These are phyloP conservation scores for Ictidomys tridecemlineatus DNA, from an alignment of 2,113 vertebrate genomes.

Conservation along the genomic window DNA sequence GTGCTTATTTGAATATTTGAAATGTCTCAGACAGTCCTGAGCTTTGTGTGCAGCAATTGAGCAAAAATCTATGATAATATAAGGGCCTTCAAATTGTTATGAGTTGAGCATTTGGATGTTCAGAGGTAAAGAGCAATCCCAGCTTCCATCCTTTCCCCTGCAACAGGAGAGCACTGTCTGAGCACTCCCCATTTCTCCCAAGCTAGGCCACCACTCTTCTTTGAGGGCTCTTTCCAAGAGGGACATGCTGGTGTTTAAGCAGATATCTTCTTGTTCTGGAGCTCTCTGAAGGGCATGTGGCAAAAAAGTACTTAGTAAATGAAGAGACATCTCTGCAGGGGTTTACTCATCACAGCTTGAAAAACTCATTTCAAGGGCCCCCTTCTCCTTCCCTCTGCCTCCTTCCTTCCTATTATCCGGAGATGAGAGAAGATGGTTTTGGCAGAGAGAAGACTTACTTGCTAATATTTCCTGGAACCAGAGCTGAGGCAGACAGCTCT, in stretches of 20 bases:
- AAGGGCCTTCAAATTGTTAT: conserved; percentile 54
- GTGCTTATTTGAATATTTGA: not conserved
- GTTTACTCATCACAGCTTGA: conserved; percentile 56
- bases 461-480: conserved; percentile 55
- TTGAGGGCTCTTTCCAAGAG: not conserved
- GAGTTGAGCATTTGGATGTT: conserved; percentile 16
- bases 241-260: conserved; percentile 34
- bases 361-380: not conserved
- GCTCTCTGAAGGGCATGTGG: conserved; percentile 61
- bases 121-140: not conserved
- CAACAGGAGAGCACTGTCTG: not conserved
- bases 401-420: not conserved
- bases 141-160: not conserved
- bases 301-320: conserved; percentile 55
- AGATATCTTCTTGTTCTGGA: conserved; percentile 62
- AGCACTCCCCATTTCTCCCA: not conserved
- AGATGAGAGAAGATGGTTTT: not conserved
- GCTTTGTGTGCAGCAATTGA: not conserved
- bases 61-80: conserved; percentile 27
- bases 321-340: conserved; percentile 29
- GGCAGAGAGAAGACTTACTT: not conserved
- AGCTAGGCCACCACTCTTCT: not conserved
- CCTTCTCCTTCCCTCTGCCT: not conserved
- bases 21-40: not conserved
- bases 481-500: conserved; percentile 61